A percentile compares a stretch with the other conserved stretches of the same genome.
These are phyloP conservation scores for Rhipidura dahli DNA, from an alignment of 2,113 vertebrate genomes.

Conservation along the genomic window DNA sequence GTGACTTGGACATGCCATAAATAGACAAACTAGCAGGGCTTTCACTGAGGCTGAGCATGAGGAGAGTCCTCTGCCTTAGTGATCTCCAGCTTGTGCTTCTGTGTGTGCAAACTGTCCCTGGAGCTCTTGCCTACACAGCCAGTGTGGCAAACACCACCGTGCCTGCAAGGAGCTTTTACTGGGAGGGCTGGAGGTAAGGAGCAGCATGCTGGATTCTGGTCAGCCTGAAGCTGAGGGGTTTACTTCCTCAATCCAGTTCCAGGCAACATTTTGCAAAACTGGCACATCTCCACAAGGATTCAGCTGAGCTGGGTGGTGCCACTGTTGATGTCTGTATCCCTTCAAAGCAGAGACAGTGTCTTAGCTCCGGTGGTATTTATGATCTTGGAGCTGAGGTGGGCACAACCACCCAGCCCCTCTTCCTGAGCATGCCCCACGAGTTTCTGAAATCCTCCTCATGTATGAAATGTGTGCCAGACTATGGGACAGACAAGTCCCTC, in stretches of 20 bases:
- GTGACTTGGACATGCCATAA: slow-evolving; percentile 17
- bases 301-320: not conserved
- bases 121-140: not conserved
- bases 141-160: fast-evolving
- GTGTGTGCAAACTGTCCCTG: not conserved
- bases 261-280: not conserved
- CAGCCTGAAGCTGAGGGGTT: not conserved
- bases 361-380: fast-evolving
- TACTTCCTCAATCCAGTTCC: not conserved
- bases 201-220: not conserved
- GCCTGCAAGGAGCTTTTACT: not conserved
- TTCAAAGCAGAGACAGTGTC: not conserved
- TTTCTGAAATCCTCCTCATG: not conserved
- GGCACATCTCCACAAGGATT: not conserved
- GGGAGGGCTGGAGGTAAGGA: not conserved
- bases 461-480: not conserved
- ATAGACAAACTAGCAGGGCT: not conserved
- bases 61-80: not conserved
- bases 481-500: not conserved
- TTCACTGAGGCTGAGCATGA: not conserved
- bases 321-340: not conserved
- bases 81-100: fast-evolving
- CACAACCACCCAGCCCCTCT: fast-evolving
- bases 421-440: fast-evolving
- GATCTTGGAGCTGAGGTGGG: not conserved